Percentiles rank a stretch among this genome's conserved stretches.
Evolutionary conservation across 2,113 vertebrate genomes (phyloP).

Genomic region (Willisornis vidua): DNA sequence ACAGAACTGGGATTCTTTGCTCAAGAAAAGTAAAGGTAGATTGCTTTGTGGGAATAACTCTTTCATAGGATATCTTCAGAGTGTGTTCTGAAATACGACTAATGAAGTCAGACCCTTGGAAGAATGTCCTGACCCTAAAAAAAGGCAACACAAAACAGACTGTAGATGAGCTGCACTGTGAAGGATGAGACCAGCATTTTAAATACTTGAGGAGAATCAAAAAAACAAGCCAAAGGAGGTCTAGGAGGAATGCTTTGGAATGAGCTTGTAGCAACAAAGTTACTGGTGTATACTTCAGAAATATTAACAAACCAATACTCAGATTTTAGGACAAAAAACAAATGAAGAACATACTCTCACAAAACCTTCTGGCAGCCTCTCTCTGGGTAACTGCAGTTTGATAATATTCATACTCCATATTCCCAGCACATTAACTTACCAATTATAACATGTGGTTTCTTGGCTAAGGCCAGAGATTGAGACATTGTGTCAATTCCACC

Average conservation of each 20-base stretch:
- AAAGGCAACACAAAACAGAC: background rate
- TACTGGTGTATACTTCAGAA: background rate
- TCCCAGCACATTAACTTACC: constrained; percentile 77
- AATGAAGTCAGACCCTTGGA: background rate
- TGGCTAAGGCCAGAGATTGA: constrained; percentile 93
- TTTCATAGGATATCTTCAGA: background rate
- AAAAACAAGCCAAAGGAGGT: background rate
- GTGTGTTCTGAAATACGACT: background rate
- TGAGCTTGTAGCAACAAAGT: background rate
- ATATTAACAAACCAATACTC: background rate
- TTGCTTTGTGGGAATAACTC: background rate
- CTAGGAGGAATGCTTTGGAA: background rate
- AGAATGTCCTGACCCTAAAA: background rate
- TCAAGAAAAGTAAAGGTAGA: background rate
- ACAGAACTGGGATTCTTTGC: background rate
- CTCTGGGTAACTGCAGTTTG: background rate
- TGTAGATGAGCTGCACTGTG: background rate
- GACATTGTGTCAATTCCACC: constrained; percentile 98
- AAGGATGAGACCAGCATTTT: background rate
- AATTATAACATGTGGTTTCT: constrained; percentile 95
- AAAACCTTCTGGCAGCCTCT: background rate
- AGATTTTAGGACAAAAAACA: background rate
- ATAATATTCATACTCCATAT: background rate
- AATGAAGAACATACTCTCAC: background rate
- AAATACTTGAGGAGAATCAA: background rate